Percentiles rank a stretch among this genome's conserved stretches.
These are phyloP conservation scores for Ophiothrix spiculata DNA, from an alignment of 35 echinoderm and acorn worm species.

Conservation along the genomic window DNA sequence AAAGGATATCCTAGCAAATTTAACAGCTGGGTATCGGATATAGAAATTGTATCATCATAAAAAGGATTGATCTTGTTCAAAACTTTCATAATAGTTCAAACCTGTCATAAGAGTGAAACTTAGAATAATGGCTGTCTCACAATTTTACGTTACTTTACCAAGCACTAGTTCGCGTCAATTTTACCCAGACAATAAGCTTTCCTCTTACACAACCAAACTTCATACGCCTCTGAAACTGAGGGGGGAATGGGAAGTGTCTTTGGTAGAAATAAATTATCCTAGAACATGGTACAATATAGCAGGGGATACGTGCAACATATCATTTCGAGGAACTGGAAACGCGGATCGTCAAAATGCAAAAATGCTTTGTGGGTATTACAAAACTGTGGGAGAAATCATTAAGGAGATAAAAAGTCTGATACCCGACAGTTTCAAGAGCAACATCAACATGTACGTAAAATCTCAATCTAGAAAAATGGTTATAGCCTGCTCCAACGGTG, in stretches of 20 bases:
- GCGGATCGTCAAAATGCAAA: background rate
- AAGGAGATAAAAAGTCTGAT: background rate
- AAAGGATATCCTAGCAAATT: background rate
- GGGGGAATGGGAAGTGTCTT: conserved; percentile 24
- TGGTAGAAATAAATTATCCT: background rate
- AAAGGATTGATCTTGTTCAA: background rate
- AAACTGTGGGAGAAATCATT: background rate
- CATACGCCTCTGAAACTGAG: background rate
- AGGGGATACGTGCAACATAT: background rate
- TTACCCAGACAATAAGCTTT: background rate
- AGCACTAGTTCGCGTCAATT: background rate
- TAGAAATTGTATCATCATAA: background rate
- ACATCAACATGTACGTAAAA: conserved; percentile 14
- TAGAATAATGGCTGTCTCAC: background rate
- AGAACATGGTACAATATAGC: conserved; percentile 15
- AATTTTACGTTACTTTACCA: background rate
- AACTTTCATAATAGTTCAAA: background rate
- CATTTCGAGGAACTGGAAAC: background rate
- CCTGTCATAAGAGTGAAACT: background rate
- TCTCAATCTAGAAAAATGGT: conserved; percentile 2
- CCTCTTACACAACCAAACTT: background rate
- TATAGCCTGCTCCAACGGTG: no score
- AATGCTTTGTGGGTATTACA: background rate
- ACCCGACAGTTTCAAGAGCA: background rate
- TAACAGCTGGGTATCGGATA: background rate